Base-by-base conservation (phyloP, 2,797 vertebrate species). In the Stomatorhinus walkeri region DNA sequence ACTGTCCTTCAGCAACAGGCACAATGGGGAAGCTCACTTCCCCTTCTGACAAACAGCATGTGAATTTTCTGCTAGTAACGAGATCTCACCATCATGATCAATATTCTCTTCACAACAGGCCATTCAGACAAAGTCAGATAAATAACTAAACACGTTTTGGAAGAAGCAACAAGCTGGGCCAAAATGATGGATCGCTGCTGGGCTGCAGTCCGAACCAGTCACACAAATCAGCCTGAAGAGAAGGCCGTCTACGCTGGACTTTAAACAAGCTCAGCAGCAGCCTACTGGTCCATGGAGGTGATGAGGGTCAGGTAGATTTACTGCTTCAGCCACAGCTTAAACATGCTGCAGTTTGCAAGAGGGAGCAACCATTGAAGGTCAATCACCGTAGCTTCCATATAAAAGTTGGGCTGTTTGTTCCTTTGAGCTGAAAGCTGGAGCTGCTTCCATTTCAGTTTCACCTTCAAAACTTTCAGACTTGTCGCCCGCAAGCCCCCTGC, bases 41-140 rank as follows among this genome's bases (percentile, higher is more conserved):
- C 51, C 68, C 32, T 48, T 83, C 49, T 59, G 76, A 64, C 28
- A 64, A 88, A 88, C 81, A 14, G 48, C 16, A 87, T 43, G 54
- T 56, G 81, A 86, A 87, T 64, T 89, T 89, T 90, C 64, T 43
- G 48, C 86, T 85, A 56, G 81, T 89, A 84, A 90, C 83, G 59
- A 87, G 89, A 87, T 85, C 40, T 54, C 43, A 46, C 36, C 84
- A 86, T 87, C 22, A 32, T 85, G 46, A 52, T 83, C 56, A 88
- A 88, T 72, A 89, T 88, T 49, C 49, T 59, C 43, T 61, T 81
- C 56, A 4, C 24, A 86, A 48, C 48, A 51, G n/a, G 64, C 87
- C 89, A 56, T 88, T 83, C 83, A 54, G 3, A 89, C 59, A 89
- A 54, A 85, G 52, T 59, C 46, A 59, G 87, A 81, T 85, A 61